Evolutionary conservation across 2,797 vertebrate genomes (phyloP).

Genomic region (Anabacerthia variegaticeps): DNA sequence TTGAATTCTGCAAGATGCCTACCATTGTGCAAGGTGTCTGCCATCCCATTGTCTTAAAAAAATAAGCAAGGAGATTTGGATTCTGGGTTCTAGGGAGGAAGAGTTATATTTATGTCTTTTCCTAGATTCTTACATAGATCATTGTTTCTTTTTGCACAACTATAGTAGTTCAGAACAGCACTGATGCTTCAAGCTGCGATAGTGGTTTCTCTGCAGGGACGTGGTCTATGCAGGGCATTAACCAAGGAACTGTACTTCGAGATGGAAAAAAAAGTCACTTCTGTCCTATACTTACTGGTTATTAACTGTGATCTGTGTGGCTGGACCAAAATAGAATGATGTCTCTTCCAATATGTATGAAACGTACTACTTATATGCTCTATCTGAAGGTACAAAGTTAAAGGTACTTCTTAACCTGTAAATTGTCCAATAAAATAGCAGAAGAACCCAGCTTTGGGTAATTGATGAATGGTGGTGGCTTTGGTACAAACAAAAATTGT

Average conservation of each 20-base stretch:
- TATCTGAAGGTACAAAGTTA: background rate
- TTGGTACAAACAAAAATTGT: background rate
- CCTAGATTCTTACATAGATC: background rate
- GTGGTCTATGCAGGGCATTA: background rate
- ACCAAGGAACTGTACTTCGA: background rate
- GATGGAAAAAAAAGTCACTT: background rate
- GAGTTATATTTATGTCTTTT: background rate
- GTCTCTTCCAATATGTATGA: background rate
- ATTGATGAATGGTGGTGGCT: accelerated
- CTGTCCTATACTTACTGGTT: background rate
- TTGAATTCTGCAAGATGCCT: background rate
- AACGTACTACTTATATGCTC: accelerated
- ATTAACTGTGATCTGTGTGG: background rate
- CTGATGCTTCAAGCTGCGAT: background rate
- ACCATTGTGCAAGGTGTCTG: background rate
- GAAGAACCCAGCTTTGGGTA: background rate
- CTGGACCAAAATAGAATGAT: background rate
- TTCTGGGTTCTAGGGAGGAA: background rate
- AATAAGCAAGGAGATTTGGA: background rate
- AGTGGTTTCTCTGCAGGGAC: background rate
- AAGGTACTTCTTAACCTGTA: background rate
- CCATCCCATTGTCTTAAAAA: background rate
- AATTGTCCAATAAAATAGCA: background rate
- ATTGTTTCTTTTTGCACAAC: background rate
- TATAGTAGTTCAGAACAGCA: background rate